These are phyloP conservation scores for Potamarius usumacintae DNA, from an alignment of 2,113 vertebrate species.

Conservation along the genomic window DNA sequence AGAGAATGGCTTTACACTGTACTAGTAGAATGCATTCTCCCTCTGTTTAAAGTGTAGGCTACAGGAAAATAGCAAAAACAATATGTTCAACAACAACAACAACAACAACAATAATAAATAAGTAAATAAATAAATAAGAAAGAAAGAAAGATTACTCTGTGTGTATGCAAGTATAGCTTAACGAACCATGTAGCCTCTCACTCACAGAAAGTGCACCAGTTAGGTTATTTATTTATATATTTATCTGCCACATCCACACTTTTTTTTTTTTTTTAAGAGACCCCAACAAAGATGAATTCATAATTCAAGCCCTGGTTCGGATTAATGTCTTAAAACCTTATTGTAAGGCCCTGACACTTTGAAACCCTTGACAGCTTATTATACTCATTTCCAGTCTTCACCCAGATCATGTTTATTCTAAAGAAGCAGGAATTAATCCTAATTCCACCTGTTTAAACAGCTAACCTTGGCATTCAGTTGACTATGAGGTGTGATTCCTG, in stretches of 20 bases:
- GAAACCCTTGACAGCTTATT: background rate
- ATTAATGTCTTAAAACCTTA: background rate
- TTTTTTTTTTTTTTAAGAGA: background rate
- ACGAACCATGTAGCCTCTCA: no score
- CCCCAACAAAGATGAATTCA: background rate
- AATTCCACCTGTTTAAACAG: background rate
- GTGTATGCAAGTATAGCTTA: no score
- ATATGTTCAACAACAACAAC: no score
- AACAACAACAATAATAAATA: background rate
- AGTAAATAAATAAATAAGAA: background rate
- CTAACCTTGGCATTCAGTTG: background rate
- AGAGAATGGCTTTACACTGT: no score
- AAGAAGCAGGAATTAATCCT: background rate
- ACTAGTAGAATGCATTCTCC: no score
- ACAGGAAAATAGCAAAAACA: no score
- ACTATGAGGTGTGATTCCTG: background rate
- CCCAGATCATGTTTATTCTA: background rate
- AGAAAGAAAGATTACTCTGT: no score
- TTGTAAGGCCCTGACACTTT: background rate
- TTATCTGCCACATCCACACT: no score
- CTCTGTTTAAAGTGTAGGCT: no score
- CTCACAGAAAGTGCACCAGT: no score
- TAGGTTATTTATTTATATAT: no score
- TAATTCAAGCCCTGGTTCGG: no score
- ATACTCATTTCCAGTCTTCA: background rate